These are phyloP conservation scores for Thalassophryne amazonica DNA, from an alignment of 2,797 vertebrate genomes.

Conservation along the genomic window DNA sequence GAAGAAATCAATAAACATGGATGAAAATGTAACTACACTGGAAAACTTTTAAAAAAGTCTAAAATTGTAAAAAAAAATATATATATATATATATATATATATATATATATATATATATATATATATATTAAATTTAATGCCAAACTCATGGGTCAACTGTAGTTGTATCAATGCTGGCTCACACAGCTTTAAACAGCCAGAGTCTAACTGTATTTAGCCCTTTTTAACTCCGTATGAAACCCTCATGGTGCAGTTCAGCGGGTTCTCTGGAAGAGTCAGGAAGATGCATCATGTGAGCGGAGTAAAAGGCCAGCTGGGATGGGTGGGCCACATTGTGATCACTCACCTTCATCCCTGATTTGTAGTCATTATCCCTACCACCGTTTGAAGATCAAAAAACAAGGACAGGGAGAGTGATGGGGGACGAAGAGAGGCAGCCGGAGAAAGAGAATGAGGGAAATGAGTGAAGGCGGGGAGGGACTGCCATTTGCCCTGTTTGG, in stretches of 20 bases:
- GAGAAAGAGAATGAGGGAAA: conserved; percentile 58
- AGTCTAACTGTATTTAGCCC: conserved; percentile 29
- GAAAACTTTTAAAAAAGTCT: no score
- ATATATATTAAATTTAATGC: no score
- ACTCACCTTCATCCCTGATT: conserved; percentile 85
- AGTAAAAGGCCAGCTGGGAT: conserved; percentile 83
- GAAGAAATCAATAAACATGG: no score
- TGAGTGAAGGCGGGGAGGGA: conserved; percentile 66
- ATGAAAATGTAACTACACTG: no score
- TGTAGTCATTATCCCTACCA: conserved; percentile 84
- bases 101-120: no score
- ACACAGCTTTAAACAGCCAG: conserved; percentile 4
- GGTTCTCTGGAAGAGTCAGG: conserved; percentile 72
- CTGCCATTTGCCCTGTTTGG: conserved; percentile 69
- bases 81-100: no score
- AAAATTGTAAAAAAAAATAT: no score
- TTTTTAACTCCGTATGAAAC: conserved; percentile 52
- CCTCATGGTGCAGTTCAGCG: conserved; percentile 61
- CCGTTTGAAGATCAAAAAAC: conserved; percentile 83
- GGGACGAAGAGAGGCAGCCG: conserved; percentile 67
- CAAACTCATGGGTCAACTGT: no score
- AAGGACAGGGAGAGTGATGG: conserved; percentile 80
- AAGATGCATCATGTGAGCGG: conserved; percentile 74
- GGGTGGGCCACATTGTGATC: conserved; percentile 82
- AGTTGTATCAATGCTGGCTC: not conserved